phyloP scores from a whole-genome alignment of 1,140 invertebrate genomes.

The Rhizoglyphus robini region DNA sequence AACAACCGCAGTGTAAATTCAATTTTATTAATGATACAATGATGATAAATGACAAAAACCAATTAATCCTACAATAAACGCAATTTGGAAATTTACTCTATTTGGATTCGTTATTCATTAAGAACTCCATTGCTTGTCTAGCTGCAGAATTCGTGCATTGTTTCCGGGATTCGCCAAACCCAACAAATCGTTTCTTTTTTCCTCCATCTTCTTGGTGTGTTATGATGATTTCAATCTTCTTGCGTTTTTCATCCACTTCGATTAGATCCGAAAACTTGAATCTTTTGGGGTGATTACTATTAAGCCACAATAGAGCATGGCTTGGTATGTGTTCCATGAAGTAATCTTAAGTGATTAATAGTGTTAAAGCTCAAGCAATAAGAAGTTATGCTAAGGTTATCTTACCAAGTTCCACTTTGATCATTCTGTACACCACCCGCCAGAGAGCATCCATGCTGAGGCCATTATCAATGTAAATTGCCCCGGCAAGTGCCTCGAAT shows the following conservation, averaged over 20 bases:
- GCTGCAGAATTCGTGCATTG: neutral
- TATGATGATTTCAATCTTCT: neutral
- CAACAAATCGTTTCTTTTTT: neutral
- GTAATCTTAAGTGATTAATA: too few relatives aligned
- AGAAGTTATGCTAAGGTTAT: too few relatives aligned
- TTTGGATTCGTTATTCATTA: too few relatives aligned
- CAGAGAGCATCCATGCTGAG: constrained; percentile 62
- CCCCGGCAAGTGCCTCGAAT: constrained; percentile 80
- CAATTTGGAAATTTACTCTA: too few relatives aligned
- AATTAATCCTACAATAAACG: too few relatives aligned
- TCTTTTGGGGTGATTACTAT: neutral
- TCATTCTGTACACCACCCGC: constrained; percentile 54
- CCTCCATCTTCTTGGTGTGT: neutral
- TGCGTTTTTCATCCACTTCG: neutral
- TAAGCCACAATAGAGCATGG: neutral
- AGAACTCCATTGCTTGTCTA: neutral
- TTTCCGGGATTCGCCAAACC: neutral
- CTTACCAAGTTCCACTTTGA: constrained; percentile 40
- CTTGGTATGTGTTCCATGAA: neutral
- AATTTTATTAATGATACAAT: too few relatives aligned
- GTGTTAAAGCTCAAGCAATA: too few relatives aligned
- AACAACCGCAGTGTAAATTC: too few relatives aligned
- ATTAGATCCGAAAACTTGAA: neutral
- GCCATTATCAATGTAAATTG: constrained; percentile 74
- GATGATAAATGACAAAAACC: too few relatives aligned